Conservation (phyloP, 2,888 invertebrate genomes). For the Parnassius glacialis region DNA sequence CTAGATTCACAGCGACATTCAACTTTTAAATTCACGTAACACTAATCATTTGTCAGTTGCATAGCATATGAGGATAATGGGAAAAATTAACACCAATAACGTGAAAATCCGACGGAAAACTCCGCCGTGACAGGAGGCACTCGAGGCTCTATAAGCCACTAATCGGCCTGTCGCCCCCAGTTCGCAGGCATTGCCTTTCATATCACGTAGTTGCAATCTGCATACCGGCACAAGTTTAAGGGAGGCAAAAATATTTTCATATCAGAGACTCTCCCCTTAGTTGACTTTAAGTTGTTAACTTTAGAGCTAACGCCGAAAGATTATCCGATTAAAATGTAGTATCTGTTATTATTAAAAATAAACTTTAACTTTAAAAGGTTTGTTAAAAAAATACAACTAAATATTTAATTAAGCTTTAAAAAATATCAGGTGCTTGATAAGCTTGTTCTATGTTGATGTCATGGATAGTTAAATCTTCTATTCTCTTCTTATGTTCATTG, state of each 20-base stretch:
- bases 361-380: too few species aligned
- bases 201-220: slow-evolving; percentile 75
- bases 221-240: slow-evolving; percentile 45
- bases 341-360: too few species aligned
- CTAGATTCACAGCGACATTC: too few species aligned
- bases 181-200: slow-evolving; percentile 33
- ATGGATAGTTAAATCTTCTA: too few species aligned
- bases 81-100: slow-evolving; percentile 24
- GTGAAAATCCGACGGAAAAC: slow-evolving; percentile 22
- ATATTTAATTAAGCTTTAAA: too few species aligned
- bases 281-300: slow-evolving; percentile 29
- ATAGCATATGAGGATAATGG: slow-evolving; percentile 7
- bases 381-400: too few species aligned
- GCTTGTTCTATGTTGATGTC: too few species aligned
- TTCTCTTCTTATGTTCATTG: too few species aligned
- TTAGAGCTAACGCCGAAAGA: not conserved
- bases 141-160: slow-evolving; percentile 44
- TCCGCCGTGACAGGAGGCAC: slow-evolving; percentile 24
- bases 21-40: not conserved
- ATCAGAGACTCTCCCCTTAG: slow-evolving; percentile 8
- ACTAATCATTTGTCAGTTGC: slow-evolving; percentile 1
- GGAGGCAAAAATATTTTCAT: slow-evolving; percentile 25
- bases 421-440: too few species aligned
- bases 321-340: too few species aligned
- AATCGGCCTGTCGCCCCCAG: slow-evolving; percentile 71